These are phyloP conservation scores for Hippotragus niger DNA, from an alignment of 2,113 vertebrate genomes.

Conservation along the genomic window DNA sequence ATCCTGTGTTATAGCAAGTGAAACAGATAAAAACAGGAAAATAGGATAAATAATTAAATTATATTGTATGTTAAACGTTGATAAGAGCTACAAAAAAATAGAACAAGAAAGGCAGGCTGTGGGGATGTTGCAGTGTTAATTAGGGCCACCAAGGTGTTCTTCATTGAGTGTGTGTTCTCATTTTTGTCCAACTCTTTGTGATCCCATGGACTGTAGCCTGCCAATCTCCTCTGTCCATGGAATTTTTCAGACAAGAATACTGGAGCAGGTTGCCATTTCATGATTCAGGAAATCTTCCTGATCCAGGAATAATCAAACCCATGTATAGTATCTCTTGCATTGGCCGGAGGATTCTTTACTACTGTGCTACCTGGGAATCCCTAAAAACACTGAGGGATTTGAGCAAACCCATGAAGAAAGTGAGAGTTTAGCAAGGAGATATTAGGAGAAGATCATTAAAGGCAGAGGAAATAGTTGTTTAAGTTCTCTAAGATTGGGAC, in stretches of 20 bases:
- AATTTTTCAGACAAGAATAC: neutral
- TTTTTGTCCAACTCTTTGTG: neutral
- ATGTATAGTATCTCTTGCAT: neutral
- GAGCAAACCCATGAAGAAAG: neutral
- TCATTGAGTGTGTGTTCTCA: neutral
- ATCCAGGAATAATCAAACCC: neutral
- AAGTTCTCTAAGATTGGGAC: neutral
- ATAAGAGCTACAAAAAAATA: neutral
- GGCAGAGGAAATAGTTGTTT: neutral
- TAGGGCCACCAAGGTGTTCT: neutral
- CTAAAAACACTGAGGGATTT: neutral
- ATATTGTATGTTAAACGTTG: neutral
- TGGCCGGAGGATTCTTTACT: neutral
- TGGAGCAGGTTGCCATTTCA: neutral
- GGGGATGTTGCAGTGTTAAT: neutral
- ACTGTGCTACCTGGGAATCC: neutral
- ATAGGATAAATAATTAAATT: neutral
- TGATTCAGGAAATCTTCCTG: neutral
- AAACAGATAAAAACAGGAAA: neutral
- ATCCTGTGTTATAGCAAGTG: neutral
- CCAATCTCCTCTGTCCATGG: neutral
- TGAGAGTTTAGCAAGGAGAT: neutral
- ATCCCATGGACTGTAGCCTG: neutral
- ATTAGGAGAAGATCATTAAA: neutral
- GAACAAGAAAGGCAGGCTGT: neutral